These are phyloP conservation scores for Whitmania pigra DNA, from an alignment of 1,140 invertebrate species.

Conservation along the genomic window DNA sequence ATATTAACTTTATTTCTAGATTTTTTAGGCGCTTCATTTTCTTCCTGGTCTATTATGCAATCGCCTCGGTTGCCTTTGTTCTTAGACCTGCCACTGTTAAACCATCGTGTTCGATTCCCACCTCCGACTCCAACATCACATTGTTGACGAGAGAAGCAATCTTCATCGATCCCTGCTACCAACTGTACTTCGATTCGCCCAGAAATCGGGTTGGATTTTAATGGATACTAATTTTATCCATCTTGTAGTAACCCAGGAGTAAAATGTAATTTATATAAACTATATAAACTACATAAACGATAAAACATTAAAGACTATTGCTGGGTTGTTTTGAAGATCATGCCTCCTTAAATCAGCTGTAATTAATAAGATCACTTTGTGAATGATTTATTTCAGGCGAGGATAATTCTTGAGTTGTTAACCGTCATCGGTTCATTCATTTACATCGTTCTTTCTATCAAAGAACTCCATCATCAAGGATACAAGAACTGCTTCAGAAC, in stretches of 20 bases:
- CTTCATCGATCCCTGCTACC: constrained; percentile 36
- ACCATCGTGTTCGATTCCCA: constrained; percentile 21
- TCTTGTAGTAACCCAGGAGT: too few species aligned
- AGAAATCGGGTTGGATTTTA: too few species aligned
- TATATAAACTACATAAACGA: too few species aligned
- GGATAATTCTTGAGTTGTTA: constrained; percentile 35
- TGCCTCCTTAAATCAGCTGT: too few species aligned
- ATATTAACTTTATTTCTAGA: constrained; percentile 44
- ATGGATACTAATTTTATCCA: too few species aligned
- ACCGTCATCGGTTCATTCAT: constrained; percentile 35
- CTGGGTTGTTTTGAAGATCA: too few species aligned
- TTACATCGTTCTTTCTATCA: constrained; percentile 38
- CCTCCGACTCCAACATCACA: constrained; percentile 26
- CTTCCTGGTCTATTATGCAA: constrained; percentile 74
- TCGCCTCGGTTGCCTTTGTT: constrained; percentile 73
- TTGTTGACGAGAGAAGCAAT: constrained; percentile 28
- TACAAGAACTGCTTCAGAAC: constrained; percentile 38
- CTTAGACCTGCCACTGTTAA: constrained; percentile 57
- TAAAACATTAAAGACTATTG: too few species aligned
- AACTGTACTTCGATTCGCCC: constrained; percentile 27
- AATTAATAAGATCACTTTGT: background rate
- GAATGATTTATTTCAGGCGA: constrained; percentile 30
- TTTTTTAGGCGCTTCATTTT: constrained; percentile 83
- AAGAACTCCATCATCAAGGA: constrained; percentile 40
- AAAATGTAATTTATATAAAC: too few species aligned